A percentile compares a stretch with the other conserved stretches of the same genome.
Evolutionary conservation across 1,140 invertebrate genomes (phyloP).

Genomic region (Trigoniulus corallinus): DNA sequence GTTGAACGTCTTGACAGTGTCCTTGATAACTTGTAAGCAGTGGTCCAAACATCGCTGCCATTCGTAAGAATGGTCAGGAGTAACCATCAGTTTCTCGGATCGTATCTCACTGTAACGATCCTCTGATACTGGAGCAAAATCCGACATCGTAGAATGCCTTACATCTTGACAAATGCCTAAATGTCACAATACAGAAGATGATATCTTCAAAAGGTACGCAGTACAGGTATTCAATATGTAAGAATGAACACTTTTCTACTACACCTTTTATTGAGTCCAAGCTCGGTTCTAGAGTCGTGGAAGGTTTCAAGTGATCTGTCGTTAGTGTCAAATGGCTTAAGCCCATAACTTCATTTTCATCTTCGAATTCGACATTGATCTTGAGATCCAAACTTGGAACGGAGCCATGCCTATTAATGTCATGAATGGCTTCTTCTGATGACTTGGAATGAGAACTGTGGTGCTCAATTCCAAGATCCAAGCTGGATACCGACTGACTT

Average conservation of each 20-base stretch:
- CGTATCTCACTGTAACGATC: too few relatives aligned
- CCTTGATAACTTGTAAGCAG: constrained; percentile 32
- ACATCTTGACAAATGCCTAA: too few relatives aligned
- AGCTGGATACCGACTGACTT: constrained; percentile 30
- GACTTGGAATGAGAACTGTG: too few relatives aligned
- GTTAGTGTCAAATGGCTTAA: constrained; percentile 24
- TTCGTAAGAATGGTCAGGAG: constrained; percentile 36
- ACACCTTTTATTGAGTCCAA: constrained; percentile 19
- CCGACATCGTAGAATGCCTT: too few relatives aligned
- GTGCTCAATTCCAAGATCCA: constrained; percentile 28
- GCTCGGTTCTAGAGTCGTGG: constrained; percentile 9
- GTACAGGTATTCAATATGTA: too few relatives aligned
- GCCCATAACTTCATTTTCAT: constrained; percentile 24
- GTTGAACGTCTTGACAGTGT: constrained; percentile 36
- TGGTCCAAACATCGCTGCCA: constrained; percentile 41
- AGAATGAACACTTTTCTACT: too few relatives aligned
- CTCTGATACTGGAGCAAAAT: too few relatives aligned
- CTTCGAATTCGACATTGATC: constrained; percentile 21
- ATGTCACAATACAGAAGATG: too few relatives aligned
- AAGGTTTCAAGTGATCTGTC: constrained; percentile 7
- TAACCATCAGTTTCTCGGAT: too few relatives aligned
- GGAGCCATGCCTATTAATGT: constrained; percentile 29
- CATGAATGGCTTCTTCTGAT: constrained; percentile 15
- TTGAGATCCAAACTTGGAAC: constrained; percentile 34
- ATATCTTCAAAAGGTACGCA: too few relatives aligned